Percentiles rank a stretch among this genome's conserved stretches.
phyloP scores from a whole-genome alignment of 2,113 vertebrate species.

The Alligator mississippiensis region DNA sequence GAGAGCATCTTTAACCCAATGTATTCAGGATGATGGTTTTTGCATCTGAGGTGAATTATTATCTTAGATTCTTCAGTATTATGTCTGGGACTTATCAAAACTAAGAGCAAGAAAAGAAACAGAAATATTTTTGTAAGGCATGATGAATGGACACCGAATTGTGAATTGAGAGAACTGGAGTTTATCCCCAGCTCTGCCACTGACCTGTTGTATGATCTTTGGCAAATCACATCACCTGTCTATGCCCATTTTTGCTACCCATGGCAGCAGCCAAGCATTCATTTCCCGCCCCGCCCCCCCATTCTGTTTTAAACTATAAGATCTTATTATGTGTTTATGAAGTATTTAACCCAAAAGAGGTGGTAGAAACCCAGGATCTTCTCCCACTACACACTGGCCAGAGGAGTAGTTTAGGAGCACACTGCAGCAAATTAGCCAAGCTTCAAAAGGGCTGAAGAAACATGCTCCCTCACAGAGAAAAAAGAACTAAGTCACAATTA shows the following conservation, averaged over 20 bases:
- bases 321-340: neutral
- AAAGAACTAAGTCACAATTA: neutral
- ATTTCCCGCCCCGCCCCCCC: too few relatives aligned
- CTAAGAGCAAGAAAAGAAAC: neutral
- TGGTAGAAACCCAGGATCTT: too few relatives aligned
- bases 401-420: neutral
- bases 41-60: neutral
- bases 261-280: too few relatives aligned
- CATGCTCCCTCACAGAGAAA: neutral
- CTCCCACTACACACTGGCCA: neutral
- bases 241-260: neutral
- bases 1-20: neutral
- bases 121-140: neutral
- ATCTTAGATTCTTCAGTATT: neutral
- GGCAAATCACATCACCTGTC: neutral
- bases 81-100: neutral
- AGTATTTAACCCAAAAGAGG: neutral
- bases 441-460: neutral
- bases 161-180: neutral
- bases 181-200: neutral
- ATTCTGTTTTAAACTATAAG: neutral
- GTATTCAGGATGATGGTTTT: neutral
- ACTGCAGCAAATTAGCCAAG: neutral
- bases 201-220: neutral
- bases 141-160: neutral